Percentiles rank a stretch among this genome's conserved stretches.
phyloP scores from a whole-genome alignment of 2,888 invertebrate genomes.

The Drosophila diplacantha region DNA sequence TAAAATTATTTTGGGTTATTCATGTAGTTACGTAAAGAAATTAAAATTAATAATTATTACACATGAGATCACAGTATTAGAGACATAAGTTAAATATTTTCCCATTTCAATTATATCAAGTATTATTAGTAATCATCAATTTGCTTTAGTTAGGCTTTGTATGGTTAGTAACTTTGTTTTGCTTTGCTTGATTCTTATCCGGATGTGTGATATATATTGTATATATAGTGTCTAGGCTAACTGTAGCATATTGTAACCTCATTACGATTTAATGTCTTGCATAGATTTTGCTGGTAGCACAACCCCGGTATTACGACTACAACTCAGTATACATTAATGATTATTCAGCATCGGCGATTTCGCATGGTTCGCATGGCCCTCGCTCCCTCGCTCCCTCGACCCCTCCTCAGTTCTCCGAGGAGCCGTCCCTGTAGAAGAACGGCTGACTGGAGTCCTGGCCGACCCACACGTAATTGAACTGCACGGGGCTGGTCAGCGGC shows the following conservation, averaged over 20 bases:
- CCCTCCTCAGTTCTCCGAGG: conserved; percentile 3
- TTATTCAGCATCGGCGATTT: conserved; percentile 70
- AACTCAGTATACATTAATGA: conserved; percentile 49
- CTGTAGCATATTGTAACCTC: conserved; percentile 44
- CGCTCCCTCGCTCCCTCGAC: not conserved
- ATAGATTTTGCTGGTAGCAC: conserved; percentile 51
- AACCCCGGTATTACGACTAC: conserved; percentile 59
- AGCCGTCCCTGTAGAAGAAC: conserved; percentile 27
- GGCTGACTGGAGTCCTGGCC: conserved; percentile 40
- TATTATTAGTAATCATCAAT: conserved; percentile 44
- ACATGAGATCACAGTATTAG: conserved; percentile 79
- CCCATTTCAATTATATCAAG: conserved; percentile 36
- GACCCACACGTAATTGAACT: conserved; percentile 47
- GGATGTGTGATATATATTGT: conserved; percentile 29
- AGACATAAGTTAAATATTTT: conserved; percentile 76
- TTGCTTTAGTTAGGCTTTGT: conserved; percentile 52
- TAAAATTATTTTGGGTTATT: conserved; percentile 45
- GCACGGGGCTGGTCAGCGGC: conserved; percentile 69
- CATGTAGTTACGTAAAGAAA: conserved; percentile 60
- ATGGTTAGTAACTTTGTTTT: conserved; percentile 61
- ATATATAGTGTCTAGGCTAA: conserved; percentile 33
- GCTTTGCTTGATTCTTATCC: conserved; percentile 41
- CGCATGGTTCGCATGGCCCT: conserved; percentile 46
- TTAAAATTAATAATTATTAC: conserved; percentile 76
- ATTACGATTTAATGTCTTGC: conserved; percentile 59